These are phyloP conservation scores for Epinephelus lanceolatus DNA, from an alignment of 2,113 vertebrate species.

Conservation along the genomic window DNA sequence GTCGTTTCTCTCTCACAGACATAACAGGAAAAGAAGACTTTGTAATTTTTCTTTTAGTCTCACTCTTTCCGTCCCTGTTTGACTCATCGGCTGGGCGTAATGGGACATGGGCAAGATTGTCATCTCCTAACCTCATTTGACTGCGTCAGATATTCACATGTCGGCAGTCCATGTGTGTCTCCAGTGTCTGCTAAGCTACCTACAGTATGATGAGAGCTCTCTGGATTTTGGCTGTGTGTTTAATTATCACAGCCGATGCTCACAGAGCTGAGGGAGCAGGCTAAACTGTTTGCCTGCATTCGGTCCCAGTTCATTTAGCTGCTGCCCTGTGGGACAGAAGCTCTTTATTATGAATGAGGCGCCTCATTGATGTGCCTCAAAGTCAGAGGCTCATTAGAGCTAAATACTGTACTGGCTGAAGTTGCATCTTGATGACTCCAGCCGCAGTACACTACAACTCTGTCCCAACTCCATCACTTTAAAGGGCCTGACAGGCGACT, in stretches of 20 bases:
- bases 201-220: constrained; percentile 16
- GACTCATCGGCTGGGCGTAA: background rate
- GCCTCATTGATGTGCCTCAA: constrained; percentile 72
- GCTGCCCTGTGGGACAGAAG: constrained; percentile 58
- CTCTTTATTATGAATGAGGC: constrained; percentile 78
- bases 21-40: background rate
- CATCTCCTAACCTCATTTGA: constrained; percentile 11
- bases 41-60: constrained; percentile 12
- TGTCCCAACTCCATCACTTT: constrained; percentile 27
- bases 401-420: constrained; percentile 66
- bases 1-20: constrained; percentile 11
- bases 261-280: constrained; percentile 65
- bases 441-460: constrained; percentile 25
- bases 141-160: constrained; percentile 18
- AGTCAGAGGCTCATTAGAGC: constrained; percentile 75
- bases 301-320: constrained; percentile 76
- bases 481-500: background rate
- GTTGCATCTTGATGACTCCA: constrained; percentile 61
- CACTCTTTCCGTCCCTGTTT: background rate
- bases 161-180: background rate
- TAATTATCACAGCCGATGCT: constrained; percentile 63
- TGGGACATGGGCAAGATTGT: background rate
- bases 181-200: constrained; percentile 15
- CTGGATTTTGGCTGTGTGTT: constrained; percentile 41
- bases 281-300: constrained; percentile 79